phyloP scores from a whole-genome alignment of 2,888 invertebrate genomes.

The Atrina japonica region DNA sequence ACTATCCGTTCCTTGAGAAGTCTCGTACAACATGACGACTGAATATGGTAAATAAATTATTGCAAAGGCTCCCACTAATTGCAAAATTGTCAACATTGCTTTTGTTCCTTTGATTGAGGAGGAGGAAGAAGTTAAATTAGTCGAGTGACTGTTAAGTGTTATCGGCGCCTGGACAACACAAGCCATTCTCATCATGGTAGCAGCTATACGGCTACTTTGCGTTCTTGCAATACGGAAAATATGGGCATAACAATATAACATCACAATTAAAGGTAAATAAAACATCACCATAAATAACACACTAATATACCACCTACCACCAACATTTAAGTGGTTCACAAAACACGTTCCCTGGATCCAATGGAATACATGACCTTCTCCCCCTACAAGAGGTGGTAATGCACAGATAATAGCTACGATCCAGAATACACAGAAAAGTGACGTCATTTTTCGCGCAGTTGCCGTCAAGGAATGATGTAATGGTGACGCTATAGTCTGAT shows the following conservation, averaged over 20 bases:
- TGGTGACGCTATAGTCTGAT: slow-evolving; percentile 73
- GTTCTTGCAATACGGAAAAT: slow-evolving; percentile 73
- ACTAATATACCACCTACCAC: slow-evolving; percentile 63
- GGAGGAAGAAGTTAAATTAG: slow-evolving; percentile 31
- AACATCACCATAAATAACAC: slow-evolving; percentile 60
- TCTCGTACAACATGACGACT: slow-evolving; percentile 60
- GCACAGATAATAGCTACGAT: slow-evolving; percentile 60
- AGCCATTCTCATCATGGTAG: slow-evolving; percentile 76
- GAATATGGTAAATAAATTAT: slow-evolving; percentile 72
- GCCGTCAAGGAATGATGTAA: slow-evolving; percentile 72
- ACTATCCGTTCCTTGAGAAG: slow-evolving; percentile 46
- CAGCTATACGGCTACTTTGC: slow-evolving; percentile 74
- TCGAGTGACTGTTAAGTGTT: slow-evolving; percentile 60
- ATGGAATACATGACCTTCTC: slow-evolving; percentile 60
- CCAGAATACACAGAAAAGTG: slow-evolving; percentile 69
- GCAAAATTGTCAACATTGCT: slow-evolving; percentile 74
- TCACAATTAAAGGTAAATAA: slow-evolving; percentile 66
- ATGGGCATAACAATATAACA: slow-evolving; percentile 74
- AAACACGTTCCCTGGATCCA: slow-evolving; percentile 68
- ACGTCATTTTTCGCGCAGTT: slow-evolving; percentile 64
- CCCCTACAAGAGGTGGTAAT: slow-evolving; percentile 69
- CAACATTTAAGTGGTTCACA: slow-evolving; percentile 54
- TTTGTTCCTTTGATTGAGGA: slow-evolving; percentile 69
- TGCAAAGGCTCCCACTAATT: slow-evolving; percentile 71
- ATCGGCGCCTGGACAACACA: slow-evolving; percentile 74